Conservation (phyloP, 2,797 vertebrate genomes). For the Sarcoramphus papa region DNA sequence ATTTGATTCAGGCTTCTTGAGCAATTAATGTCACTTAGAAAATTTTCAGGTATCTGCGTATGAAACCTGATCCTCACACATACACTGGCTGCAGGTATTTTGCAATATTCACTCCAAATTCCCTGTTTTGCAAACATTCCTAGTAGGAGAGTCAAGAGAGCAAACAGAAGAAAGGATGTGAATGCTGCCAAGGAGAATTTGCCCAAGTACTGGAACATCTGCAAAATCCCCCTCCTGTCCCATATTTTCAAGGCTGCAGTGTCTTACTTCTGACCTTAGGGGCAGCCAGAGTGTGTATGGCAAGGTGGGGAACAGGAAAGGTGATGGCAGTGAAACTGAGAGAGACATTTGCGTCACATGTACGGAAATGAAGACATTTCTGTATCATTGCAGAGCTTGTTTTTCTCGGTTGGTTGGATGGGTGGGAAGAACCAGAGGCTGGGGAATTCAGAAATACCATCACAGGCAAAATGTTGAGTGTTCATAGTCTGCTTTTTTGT, state of each 20-base stretch:
- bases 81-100: not conserved
- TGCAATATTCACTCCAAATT: not conserved
- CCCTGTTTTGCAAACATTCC: not conserved
- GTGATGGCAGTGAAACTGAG: not conserved
- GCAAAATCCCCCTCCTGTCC: not conserved
- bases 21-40: not conserved
- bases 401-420: not conserved
- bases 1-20: not conserved
- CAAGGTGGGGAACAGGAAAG: not conserved
- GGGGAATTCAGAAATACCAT: not conserved
- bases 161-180: not conserved
- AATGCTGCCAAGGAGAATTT: not conserved
- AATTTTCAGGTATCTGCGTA: not conserved
- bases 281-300: not conserved
- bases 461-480: not conserved
- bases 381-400: not conserved
- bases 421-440: not conserved
- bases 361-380: not conserved
- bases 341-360: rapidly evolving
- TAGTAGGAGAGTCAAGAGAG: not conserved
- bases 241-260: not conserved
- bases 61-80: not conserved
- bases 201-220: not conserved
- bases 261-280: not conserved
- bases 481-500: not conserved